Percentiles rank a stretch among this genome's conserved stretches.
phyloP scores from a whole-genome alignment of 2,888 invertebrate species.

The Cetonia aurata region DNA sequence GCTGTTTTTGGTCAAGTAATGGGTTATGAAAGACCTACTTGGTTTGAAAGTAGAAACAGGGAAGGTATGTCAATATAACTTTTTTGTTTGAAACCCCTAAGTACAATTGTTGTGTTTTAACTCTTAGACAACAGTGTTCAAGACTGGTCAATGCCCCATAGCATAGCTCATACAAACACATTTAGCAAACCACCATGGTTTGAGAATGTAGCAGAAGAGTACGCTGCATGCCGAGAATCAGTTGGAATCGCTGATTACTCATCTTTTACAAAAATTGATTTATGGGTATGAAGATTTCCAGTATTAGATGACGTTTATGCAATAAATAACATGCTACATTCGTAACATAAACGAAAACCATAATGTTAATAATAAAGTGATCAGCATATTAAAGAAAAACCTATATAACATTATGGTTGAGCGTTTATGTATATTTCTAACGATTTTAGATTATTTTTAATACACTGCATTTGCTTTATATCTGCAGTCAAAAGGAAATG shows the following conservation, averaged over 20 bases:
- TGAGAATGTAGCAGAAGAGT: conserved; percentile 87
- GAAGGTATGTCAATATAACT: conserved; percentile 54
- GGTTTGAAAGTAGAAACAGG: conserved; percentile 78
- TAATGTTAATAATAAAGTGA: too few species aligned
- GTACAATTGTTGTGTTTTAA: too few species aligned
- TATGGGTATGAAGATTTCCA: conserved; percentile 75
- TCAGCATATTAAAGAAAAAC: not conserved
- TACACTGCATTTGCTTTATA: conserved; percentile 45
- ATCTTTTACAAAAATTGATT: conserved; percentile 95
- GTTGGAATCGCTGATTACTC: conserved; percentile 97
- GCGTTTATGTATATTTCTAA: conserved; percentile 11
- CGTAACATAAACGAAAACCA: too few species aligned
- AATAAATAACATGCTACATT: not conserved
- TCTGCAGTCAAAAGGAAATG: conserved; percentile 82
- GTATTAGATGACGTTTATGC: not conserved
- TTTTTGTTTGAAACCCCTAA: too few species aligned
- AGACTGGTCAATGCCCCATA: conserved; percentile 71
- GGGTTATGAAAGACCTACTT: conserved; percentile 96
- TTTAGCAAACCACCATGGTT: conserved; percentile 96
- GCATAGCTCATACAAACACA: conserved; percentile 84
- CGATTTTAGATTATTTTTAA: conserved; percentile 20
- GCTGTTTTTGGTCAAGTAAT: conserved; percentile 97
- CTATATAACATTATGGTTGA: not conserved
- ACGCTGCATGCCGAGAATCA: conserved; percentile 92
- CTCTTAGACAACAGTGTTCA: conserved; percentile 54